Evolutionary conservation across 1,140 invertebrate species (phyloP).

Genomic region (Yoshiicerus persimilis): DNA sequence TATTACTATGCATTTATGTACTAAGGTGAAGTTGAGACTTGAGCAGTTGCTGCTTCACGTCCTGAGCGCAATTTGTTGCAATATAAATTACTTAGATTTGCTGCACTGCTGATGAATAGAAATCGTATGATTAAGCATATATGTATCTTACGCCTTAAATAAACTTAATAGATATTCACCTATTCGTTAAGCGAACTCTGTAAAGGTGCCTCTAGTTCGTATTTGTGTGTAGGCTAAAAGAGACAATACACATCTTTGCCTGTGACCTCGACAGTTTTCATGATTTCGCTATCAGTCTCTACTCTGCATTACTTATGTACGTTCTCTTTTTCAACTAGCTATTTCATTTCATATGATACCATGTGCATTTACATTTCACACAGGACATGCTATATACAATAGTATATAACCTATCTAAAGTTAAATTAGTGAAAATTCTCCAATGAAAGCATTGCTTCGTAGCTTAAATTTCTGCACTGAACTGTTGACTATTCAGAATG

Average conservation of each 20-base stretch:
- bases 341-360: neutral
- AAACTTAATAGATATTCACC: no score
- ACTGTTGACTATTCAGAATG: neutral
- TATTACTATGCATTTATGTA: no score
- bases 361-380: neutral
- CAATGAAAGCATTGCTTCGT: neutral
- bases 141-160: no score
- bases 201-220: neutral
- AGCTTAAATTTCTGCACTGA: neutral
- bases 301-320: neutral
- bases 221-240: neutral
- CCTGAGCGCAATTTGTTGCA: no score
- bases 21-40: no score
- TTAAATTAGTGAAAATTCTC: no score
- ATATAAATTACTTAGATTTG: no score
- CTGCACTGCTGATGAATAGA: no score
- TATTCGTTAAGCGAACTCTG: neutral
- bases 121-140: no score
- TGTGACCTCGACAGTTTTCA: constrained; percentile 8
- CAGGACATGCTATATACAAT: no score
- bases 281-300: neutral
- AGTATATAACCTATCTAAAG: no score
- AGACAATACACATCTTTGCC: neutral
- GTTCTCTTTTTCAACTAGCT: neutral
- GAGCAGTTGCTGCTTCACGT: no score